A percentile compares a stretch with the other conserved stretches of the same genome.
phyloP scores from a whole-genome alignment of 2,888 invertebrate genomes.

The Eupithecia centaureata region DNA sequence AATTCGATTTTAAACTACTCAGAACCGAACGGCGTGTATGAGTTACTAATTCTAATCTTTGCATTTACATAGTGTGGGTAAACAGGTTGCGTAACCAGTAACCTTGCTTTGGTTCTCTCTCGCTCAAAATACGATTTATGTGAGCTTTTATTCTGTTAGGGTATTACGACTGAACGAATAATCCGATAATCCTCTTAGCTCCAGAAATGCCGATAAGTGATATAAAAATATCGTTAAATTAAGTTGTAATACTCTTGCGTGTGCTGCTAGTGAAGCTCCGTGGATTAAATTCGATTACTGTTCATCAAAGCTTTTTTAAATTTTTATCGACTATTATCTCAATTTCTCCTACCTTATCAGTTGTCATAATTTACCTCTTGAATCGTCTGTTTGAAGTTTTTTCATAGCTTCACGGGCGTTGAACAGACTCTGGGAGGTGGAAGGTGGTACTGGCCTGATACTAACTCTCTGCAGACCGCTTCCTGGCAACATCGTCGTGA shows the following conservation, averaged over 20 bases:
- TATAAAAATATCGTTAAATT: conserved; percentile 1
- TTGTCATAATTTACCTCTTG: conserved; percentile 55
- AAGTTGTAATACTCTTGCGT: not conserved
- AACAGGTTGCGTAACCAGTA: conserved; percentile 53
- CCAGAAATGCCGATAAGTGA: not conserved
- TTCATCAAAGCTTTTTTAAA: not conserved
- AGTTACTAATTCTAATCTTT: conserved; percentile 50
- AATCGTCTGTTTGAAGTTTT: conserved; percentile 60
- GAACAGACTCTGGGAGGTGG: conserved; percentile 59
- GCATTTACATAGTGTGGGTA: conserved; percentile 55
- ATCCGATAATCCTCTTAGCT: conserved; percentile 26
- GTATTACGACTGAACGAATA: conserved; percentile 15
- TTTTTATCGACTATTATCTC: not conserved
- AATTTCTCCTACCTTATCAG: not conserved
- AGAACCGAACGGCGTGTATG: conserved; percentile 37
- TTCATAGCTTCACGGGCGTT: conserved; percentile 61
- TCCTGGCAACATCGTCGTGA: conserved; percentile 72
- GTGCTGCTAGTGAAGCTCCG: not conserved
- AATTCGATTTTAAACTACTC: conserved; percentile 44
- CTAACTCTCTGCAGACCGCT: conserved; percentile 75
- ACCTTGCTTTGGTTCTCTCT: conserved; percentile 45
- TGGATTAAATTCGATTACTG: not conserved
- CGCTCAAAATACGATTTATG: conserved; percentile 33
- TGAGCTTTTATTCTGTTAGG: conserved; percentile 33
- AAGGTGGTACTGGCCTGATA: conserved; percentile 65